These are phyloP conservation scores for Morpho helenor DNA, from an alignment of 2,888 invertebrate genomes.

Conservation along the genomic window DNA sequence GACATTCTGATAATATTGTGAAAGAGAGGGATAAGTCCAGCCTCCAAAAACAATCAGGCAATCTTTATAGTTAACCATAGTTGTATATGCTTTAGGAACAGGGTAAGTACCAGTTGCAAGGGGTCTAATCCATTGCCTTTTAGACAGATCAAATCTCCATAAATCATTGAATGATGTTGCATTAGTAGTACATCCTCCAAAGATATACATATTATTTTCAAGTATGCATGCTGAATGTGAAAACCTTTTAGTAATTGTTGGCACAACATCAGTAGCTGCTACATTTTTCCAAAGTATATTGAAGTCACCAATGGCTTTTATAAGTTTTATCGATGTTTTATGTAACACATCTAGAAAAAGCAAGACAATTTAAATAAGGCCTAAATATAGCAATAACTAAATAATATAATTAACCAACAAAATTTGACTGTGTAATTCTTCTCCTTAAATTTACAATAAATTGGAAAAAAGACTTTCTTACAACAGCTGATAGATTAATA, in stretches of 20 bases:
- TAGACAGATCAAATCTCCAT: constrained; percentile 94
- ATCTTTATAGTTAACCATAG: constrained; percentile 92
- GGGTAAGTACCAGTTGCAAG: constrained; percentile 93
- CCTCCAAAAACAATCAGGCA: constrained; percentile 94
- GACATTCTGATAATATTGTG: constrained; percentile 91
- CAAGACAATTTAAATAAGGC: constrained; percentile 1
- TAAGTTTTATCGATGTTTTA: constrained; percentile 85
- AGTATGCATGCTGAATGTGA: constrained; percentile 93
- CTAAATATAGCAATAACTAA: not conserved
- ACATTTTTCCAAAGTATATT: constrained; percentile 87
- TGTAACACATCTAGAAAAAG: constrained; percentile 85
- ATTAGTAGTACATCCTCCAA: constrained; percentile 96
- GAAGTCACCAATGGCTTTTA: constrained; percentile 87
- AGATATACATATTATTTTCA: constrained; percentile 94
- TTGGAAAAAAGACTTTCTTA: no score
- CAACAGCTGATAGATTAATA: no score
- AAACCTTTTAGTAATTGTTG: constrained; percentile 93
- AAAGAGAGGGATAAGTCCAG: constrained; percentile 94
- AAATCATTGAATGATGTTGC: constrained; percentile 98
- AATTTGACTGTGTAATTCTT: no score
- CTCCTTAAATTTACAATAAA: no score
- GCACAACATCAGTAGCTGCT: constrained; percentile 77
- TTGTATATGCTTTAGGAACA: constrained; percentile 96
- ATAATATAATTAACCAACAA: not conserved
- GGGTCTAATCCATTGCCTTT: constrained; percentile 90